A percentile compares a stretch with the other conserved stretches of the same genome.
These are phyloP conservation scores for Astreopora myriophthalma DNA, from an alignment of 64 coral and sea anemone genomes.

Conservation along the genomic window DNA sequence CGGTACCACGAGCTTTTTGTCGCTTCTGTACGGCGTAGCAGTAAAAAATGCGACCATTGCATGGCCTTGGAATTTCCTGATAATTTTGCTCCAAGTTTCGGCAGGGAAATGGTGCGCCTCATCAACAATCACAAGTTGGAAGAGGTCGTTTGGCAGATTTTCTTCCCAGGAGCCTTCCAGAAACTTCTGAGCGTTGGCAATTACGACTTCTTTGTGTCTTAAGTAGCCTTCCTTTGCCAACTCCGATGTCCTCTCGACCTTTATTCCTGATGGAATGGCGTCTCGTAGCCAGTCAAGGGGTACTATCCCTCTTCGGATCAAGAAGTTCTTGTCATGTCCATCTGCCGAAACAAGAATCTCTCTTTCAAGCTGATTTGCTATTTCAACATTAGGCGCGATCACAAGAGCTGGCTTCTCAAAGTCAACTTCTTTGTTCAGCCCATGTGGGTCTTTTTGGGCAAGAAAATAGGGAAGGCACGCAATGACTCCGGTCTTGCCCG, in stretches of 20 bases:
- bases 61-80: neutral
- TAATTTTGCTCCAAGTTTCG: conserved; percentile 28
- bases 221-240: neutral
- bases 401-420: conserved; percentile 51
- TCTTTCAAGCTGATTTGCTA: neutral
- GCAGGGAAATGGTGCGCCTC: conserved; percentile 50
- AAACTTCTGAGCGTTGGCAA: conserved; percentile 58
- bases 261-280: neutral
- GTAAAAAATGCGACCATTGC: conserved; percentile 48
- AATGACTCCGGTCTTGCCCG: conserved; percentile 54
- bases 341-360: neutral
- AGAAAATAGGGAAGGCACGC: conserved; percentile 56
- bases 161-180: neutral
- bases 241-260: neutral
- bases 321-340: neutral
- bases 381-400: conserved; percentile 36
- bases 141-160: neutral
- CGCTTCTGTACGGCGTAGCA: conserved; percentile 27
- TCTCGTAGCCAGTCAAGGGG: neutral
- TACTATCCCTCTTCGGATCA: neutral
- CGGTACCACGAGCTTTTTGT: neutral
- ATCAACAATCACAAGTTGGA: conserved; percentile 55
- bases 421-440: too few relatives aligned
- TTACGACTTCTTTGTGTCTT: neutral
- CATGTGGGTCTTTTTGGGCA: neutral